Conservation (phyloP, 2,113 vertebrate genomes). For the Phainopepla nitens region DNA sequence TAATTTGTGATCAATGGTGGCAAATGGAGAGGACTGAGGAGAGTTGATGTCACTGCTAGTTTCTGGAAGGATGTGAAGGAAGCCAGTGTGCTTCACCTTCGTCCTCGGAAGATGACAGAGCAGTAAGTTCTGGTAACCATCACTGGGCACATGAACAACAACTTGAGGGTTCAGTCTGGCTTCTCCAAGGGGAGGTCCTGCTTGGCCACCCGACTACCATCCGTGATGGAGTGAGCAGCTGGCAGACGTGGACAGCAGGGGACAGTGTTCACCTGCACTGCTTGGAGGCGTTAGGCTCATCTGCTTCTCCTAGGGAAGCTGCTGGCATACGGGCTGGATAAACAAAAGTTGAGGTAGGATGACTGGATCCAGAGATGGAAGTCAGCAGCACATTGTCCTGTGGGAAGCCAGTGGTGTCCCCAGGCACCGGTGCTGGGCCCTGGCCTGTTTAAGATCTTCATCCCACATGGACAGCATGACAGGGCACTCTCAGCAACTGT, state of each 20-base stretch:
- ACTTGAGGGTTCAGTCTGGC: background rate
- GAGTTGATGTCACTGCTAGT: background rate
- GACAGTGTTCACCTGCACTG: background rate
- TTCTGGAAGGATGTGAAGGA: background rate
- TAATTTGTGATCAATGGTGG: background rate
- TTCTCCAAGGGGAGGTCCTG: background rate
- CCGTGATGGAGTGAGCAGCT: background rate
- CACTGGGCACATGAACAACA: background rate
- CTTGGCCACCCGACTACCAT: background rate
- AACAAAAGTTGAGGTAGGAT: background rate
- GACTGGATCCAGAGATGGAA: background rate
- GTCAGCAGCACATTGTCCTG: background rate
- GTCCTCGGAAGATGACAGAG: background rate
- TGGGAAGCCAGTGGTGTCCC: background rate
- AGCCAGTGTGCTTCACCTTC: background rate
- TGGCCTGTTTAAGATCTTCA: background rate
- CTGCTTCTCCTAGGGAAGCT: background rate
- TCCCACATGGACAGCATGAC: background rate
- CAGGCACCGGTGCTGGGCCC: background rate
- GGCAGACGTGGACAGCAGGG: background rate
- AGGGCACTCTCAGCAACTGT: background rate
- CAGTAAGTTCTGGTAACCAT: background rate
- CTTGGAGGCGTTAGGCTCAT: background rate
- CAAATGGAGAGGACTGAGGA: background rate
- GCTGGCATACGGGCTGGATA: fast-evolving